Base-by-base conservation (phyloP, 1,140 invertebrate genomes). In the Bicyclus anynana region DNA sequence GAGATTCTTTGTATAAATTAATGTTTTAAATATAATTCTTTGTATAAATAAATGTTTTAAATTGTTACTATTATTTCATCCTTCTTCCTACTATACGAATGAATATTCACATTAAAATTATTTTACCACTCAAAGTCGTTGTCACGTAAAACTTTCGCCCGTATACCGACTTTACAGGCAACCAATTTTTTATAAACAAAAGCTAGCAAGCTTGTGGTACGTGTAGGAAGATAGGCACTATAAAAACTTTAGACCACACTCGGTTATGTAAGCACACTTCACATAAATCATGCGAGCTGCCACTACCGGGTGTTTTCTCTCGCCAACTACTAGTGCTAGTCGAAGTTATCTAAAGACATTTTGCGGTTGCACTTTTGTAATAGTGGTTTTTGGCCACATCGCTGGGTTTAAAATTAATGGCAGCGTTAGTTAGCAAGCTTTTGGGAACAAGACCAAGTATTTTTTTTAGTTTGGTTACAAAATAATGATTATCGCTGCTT, bases 261-360 rank as follows among this genome's bases (percentile, higher is more conserved):
- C 5, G 17, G 18, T 44, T 44, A 44, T 20, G 40, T 44, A 44
- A 44, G 40, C 20, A 44, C 1, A 40, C n/a, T 40, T 44, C 17
- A 44, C 17, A 44, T 44, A 44, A 44, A 44, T 44, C 40, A 44
- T 44, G 17, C 17, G 17, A 44, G 40, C 40, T 20, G 17, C 13
- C 40, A 44, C 40, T 44, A 44, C 40, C 40, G 40, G 40, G 18
- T 21, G 17, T 44, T 44, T 44, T 44, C 40, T 44, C 40, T 44
- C 40, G 17, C 40, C 40, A 44, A 44, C 40, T 20, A 44, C 18
- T 44, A 40, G 37, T 16, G 14, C 13, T 40, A 20, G 40, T 18
- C 6, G 40, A 44, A 44, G 17, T 44, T 44, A 20, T 44, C 40
- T 44, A 44, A 44, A 20, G 40, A 44, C 18, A 44, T 44, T 29